Evolutionary conservation across 2,888 invertebrate genomes (phyloP).

Genomic region (Scaeva pyrastri): DNA sequence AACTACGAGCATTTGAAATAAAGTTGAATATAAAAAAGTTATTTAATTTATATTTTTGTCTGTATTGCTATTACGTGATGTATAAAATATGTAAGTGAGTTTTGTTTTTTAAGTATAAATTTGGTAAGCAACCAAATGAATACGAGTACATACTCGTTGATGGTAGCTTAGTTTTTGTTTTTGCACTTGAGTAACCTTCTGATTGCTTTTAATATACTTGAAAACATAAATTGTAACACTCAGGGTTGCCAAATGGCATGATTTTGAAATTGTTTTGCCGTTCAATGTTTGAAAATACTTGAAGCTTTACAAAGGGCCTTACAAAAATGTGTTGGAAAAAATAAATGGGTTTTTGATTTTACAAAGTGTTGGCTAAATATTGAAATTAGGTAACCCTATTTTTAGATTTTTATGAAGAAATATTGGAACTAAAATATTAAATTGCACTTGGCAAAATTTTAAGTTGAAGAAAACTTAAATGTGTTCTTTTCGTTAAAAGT

Average conservation of each 20-base stretch:
- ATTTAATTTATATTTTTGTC: slow-evolving; percentile 57
- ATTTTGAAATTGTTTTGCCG: background rate
- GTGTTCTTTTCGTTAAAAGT: too few species aligned
- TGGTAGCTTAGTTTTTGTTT: slow-evolving; percentile 44
- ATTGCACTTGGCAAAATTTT: too few species aligned
- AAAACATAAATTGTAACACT: slow-evolving; percentile 28
- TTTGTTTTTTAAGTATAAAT: slow-evolving; percentile 7
- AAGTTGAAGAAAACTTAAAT: too few species aligned
- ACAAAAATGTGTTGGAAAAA: too few species aligned
- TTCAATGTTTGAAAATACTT: too few species aligned
- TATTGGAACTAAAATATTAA: too few species aligned
- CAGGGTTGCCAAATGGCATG: slow-evolving; percentile 9
- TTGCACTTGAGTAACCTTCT: slow-evolving; percentile 75
- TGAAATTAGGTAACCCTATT: too few species aligned
- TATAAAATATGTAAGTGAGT: slow-evolving; percentile 40
- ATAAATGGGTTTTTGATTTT: too few species aligned
- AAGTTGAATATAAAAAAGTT: slow-evolving; percentile 42
- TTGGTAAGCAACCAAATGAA: slow-evolving; percentile 26
- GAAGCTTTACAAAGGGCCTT: too few species aligned
- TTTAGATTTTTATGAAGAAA: too few species aligned
- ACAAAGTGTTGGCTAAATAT: too few species aligned
- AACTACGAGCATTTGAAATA: slow-evolving; percentile 3
- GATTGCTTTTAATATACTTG: slow-evolving; percentile 49
- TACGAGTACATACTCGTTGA: slow-evolving; percentile 8
- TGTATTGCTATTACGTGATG: slow-evolving; percentile 59